Evolutionary conservation across 1,140 invertebrate species (phyloP), one percentile per base, ranked within the genome.

Genomic region (Archegozetes longisetosus): DNA sequence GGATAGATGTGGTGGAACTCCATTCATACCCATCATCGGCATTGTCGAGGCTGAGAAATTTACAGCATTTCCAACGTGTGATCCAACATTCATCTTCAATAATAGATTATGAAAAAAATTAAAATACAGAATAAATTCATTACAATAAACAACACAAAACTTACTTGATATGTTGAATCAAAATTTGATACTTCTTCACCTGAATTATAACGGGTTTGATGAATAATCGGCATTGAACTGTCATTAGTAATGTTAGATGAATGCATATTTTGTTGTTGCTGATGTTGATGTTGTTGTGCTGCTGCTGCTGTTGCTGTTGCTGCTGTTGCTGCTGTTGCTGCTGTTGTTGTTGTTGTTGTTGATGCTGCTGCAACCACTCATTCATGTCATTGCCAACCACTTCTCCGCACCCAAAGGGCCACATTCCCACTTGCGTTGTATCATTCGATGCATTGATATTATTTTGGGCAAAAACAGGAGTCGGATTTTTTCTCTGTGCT

Each of bases 401-500:
- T 9, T 9, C 6, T n/a, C n/a, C n/a, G n/a, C n/a, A n/a, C n/a
- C n/a, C n/a, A n/a, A n/a, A n/a, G 6, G 32, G 32, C 32, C 32
- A 40, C 6, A 40, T 40, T 9, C 32, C 17, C 6, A 9, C 32
- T 6, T 40, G 6, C 32, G 17, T 40, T 6, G 6, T 40, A 9
- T 6, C 6, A 6, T 9, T 40, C 17, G 32, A 40, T n/a, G n/a
- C n/a, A n/a, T n/a, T n/a, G n/a, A n/a, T n/a, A 40, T 40, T 40
- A 6, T 9, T 40, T 40, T 40, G 32, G 6, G 12, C 28, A 47
- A 46, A 57, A 3, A 13, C 25, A 58, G 22, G 57, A 9, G 24
- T 26, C 53, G 64, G 64, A 27, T 62, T 64, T 46, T 66, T 65
- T 46, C 60, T 50, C 26, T 67, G 66, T 17, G 66, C 67, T 62